Base-by-base conservation (phyloP, 2,113 vertebrate species). In the Acanthisitta chloris region DNA sequence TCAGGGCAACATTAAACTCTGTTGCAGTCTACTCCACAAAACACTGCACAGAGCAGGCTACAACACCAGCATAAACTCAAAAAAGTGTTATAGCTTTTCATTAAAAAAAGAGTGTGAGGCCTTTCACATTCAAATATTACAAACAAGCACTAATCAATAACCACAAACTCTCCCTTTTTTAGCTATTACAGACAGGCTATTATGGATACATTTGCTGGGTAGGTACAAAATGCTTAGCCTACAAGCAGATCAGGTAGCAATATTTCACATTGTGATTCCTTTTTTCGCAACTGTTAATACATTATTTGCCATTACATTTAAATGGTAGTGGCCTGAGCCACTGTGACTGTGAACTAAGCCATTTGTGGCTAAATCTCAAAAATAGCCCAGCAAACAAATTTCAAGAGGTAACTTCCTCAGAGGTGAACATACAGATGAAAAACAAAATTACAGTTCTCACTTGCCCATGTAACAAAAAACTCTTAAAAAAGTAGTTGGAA, bases 281-380 rank as follows among this genome's bases (percentile, higher is more conserved):
- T 89, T 54, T 90, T 66, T 33, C 49, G 25, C 17, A 10, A 42
- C 46, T 54, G 8, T 38, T 65, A 80, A 77, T 58, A 57, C 33
- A 26, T 70, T 62, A 86, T 88, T 88, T 88, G 58, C 42, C 52
- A 77, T 43, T 77, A n/a, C 18, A 70, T 66, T 86, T 66, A 82
- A 80, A 85, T 14, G 16, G 62, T 8, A 88, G 62, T 33, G 76
- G 24, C 61, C 65, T 26, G 79, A 92, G 49, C 66, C 1, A 1
- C 45, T 61, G 36, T 48, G 52, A 58, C 12, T 23, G 81, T 28
- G 55, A 85, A 61, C 4, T 1, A 28, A 0, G 0, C 45, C 1
- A 24, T 54, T 88, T 78, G 33, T 38, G 67, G 18, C 18, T 81
- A 58, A 78, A 83, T 66, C 67, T 66, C 46, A 86, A 88, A 88